phyloP scores from a whole-genome alignment of 2,888 invertebrate genomes.

The Brachypterus glaber region DNA sequence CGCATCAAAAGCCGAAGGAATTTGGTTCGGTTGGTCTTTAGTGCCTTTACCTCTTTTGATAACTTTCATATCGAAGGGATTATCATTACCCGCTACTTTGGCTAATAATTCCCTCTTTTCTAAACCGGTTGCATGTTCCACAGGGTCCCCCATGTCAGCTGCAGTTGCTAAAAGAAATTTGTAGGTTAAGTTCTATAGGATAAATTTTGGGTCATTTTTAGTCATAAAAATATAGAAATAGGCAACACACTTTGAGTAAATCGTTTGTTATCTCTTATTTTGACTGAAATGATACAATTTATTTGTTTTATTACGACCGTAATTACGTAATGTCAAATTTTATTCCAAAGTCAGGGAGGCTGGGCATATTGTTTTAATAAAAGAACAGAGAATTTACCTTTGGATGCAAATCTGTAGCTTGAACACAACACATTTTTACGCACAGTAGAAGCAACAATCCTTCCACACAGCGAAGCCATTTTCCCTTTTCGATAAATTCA shows the following conservation, averaged over 20 bases:
- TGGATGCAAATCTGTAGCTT: conserved; percentile 51
- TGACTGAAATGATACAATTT: too few species aligned
- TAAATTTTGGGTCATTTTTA: too few species aligned
- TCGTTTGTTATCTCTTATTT: too few species aligned
- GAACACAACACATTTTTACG: conserved; percentile 54
- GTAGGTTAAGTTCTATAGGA: conserved; percentile 2
- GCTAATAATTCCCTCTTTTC: conserved; percentile 86
- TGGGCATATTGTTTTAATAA: conserved; percentile 28
- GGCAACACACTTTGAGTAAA: too few species aligned
- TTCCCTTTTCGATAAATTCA: conserved; percentile 26
- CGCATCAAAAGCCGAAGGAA: conserved; percentile 83
- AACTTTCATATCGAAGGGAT: conserved; percentile 77
- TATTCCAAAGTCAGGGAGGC: conserved; percentile 46
- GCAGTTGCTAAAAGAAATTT: conserved; percentile 22
- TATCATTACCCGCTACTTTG: conserved; percentile 76
- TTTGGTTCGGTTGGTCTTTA: conserved; percentile 73
- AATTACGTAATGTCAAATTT: conserved; percentile 35
- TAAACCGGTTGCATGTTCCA: conserved; percentile 89
- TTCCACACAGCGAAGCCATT: conserved; percentile 72
- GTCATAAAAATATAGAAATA: too few species aligned
- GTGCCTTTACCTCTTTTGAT: conserved; percentile 72
- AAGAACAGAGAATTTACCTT: conserved; percentile 47
- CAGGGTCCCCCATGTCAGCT: conserved; percentile 73
- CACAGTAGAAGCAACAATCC: conserved; percentile 55
- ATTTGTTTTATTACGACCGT: too few species aligned